Conservation (phyloP, 1,140 invertebrate species). For the Eufriesea mexicana region DNA sequence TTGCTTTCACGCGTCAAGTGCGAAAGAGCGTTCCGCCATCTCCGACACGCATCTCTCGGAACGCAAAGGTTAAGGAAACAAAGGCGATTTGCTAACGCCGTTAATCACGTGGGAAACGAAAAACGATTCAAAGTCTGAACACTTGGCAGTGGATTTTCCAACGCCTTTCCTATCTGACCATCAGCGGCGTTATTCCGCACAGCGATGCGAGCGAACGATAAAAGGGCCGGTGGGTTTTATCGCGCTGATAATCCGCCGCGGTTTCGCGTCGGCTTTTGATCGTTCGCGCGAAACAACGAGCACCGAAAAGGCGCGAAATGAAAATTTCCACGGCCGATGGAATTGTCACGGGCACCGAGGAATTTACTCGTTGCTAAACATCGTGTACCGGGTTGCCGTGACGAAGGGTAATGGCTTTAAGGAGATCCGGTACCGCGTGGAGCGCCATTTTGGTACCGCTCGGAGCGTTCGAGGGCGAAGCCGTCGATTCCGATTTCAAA, state of each 20-base stretch:
- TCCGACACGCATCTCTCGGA: background rate
- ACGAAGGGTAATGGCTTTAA: no score
- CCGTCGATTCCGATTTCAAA: no score
- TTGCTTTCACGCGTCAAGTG: background rate
- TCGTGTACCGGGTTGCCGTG: no score
- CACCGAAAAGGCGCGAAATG: background rate
- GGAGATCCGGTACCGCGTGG: background rate
- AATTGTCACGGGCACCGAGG: background rate
- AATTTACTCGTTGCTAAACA: background rate
- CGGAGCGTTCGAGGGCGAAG: no score
- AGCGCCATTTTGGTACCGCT: no score
- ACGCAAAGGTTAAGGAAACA: conserved; percentile 9
- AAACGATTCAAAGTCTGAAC: no score
- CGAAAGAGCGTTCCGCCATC: background rate
- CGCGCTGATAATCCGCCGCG: background rate
- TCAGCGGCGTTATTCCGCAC: background rate
- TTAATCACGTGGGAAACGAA: conserved; percentile 3
- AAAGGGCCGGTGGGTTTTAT: background rate
- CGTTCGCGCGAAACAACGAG: background rate
- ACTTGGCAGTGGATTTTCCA: no score
- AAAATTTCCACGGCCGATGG: background rate
- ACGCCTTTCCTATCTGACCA: background rate
- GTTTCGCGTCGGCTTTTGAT: background rate
- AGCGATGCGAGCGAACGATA: background rate
- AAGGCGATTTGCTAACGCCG: background rate